Evolutionary conservation across 1,140 invertebrate species (phyloP).

Genomic region (Drosophila seguyi): DNA sequence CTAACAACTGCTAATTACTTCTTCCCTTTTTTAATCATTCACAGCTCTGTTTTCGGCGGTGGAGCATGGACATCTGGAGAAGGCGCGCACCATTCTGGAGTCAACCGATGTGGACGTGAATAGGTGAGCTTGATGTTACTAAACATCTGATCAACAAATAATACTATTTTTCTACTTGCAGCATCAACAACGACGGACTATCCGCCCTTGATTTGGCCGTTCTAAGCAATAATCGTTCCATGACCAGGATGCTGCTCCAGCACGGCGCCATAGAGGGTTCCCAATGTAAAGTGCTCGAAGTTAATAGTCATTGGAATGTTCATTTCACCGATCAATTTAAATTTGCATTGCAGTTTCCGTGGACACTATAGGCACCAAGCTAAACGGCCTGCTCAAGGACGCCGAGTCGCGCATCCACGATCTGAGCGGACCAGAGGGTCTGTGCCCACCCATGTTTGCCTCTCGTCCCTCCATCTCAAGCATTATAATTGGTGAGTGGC

Average conservation of each 20-base stretch:
- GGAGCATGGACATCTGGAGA: conserved; percentile 96
- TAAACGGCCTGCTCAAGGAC: conserved; percentile 91
- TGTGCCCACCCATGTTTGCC: conserved; percentile 70
- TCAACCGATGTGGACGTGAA: conserved; percentile 96
- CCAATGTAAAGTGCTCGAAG: conserved; percentile 91
- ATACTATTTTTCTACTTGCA: conserved; percentile 77
- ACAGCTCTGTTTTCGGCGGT: conserved; percentile 95
- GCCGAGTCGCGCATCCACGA: conserved; percentile 92
- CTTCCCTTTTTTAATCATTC: conserved; percentile 77
- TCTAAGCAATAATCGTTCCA: conserved; percentile 93
- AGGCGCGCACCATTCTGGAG: conserved; percentile 94
- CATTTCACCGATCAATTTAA: conserved; percentile 56
- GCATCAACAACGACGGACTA: conserved; percentile 94
- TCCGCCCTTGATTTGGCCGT: conserved; percentile 96
- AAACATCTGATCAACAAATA: conserved; percentile 17
- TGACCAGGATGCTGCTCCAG: conserved; percentile 94
- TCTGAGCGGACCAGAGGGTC: conserved; percentile 86
- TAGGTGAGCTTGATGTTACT: conserved; percentile 88
- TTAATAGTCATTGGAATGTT: conserved; percentile 89
- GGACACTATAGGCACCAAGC: conserved; percentile 90
- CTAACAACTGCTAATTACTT: neutral
- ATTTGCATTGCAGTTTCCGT: conserved; percentile 88
- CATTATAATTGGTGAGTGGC: conserved; percentile 83
- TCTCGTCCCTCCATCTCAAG: conserved; percentile 84
- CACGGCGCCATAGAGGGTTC: conserved; percentile 95